Conservation (phyloP, 2,113 vertebrate genomes). For the Recurvirostra avosetta region DNA sequence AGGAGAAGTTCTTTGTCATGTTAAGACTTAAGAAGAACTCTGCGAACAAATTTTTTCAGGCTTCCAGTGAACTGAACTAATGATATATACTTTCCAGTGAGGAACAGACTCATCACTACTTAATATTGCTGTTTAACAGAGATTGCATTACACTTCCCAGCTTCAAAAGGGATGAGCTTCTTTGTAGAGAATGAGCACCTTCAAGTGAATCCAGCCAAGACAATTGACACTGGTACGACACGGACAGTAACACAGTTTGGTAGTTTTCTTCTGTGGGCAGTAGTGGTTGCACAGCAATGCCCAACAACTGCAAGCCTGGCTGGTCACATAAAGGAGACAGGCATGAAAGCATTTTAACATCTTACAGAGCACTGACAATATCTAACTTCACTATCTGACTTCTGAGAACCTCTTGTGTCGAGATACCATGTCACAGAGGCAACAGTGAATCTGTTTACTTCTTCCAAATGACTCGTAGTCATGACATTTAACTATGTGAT, state of each 20-base stretch:
- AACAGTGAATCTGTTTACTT: neutral
- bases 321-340: neutral
- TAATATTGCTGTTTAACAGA: neutral
- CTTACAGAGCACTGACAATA: neutral
- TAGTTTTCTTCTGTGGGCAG: neutral
- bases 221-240: accelerated
- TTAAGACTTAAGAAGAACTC: neutral
- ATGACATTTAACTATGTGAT: neutral
- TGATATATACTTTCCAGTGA: neutral
- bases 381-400: neutral
- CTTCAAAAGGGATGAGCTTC: neutral
- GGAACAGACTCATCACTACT: neutral
- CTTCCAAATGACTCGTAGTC: neutral
- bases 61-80: neutral
- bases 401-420: neutral
- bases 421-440: neutral
- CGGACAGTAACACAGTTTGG: neutral
- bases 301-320: neutral
- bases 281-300: neutral
- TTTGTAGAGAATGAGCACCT: neutral
- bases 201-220: neutral
- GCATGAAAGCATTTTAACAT: neutral
- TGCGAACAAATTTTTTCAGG: neutral
- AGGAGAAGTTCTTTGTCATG: neutral
- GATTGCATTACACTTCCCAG: neutral